phyloP scores from a whole-genome alignment of 2,888 invertebrate species.

The Plebejus melissa region DNA sequence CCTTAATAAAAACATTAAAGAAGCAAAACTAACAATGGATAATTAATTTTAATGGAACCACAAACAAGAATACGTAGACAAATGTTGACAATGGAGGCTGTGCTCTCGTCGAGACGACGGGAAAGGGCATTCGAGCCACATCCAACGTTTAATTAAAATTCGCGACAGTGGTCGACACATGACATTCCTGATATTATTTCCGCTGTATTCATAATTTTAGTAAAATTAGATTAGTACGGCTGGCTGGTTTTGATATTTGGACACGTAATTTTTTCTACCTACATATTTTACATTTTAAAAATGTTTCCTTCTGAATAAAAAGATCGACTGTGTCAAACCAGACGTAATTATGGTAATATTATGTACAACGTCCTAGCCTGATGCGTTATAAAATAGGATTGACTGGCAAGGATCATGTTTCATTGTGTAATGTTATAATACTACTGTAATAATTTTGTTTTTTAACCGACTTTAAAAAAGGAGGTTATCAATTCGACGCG shows the following conservation, averaged over 20 bases:
- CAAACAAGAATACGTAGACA: conserved; percentile 25
- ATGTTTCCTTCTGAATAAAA: too few species aligned
- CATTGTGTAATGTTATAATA: too few species aligned
- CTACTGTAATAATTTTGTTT: too few species aligned
- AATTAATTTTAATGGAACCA: conserved; percentile 25
- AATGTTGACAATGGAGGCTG: conserved; percentile 25
- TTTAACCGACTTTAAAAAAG: too few species aligned
- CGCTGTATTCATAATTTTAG: neutral
- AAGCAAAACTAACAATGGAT: conserved; percentile 21
- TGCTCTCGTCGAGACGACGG: conserved; percentile 26
- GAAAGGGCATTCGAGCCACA: conserved; percentile 37
- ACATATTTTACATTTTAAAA: too few species aligned
- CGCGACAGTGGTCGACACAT: conserved; percentile 35
- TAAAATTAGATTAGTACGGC: neutral
- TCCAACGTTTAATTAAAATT: conserved; percentile 40
- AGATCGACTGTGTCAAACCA: too few species aligned
- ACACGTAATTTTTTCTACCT: neutral
- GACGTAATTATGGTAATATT: too few species aligned
- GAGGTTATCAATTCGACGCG: too few species aligned
- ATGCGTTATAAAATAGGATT: too few species aligned
- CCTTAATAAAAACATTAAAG: conserved; percentile 7
- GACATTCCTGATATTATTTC: conserved; percentile 31
- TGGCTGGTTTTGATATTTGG: conserved; percentile 2
- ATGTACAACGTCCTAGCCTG: too few species aligned
- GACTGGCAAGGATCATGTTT: too few species aligned